These are phyloP conservation scores for Sesia bembeciformis DNA, from an alignment of 2,888 invertebrate genomes.

Conservation along the genomic window DNA sequence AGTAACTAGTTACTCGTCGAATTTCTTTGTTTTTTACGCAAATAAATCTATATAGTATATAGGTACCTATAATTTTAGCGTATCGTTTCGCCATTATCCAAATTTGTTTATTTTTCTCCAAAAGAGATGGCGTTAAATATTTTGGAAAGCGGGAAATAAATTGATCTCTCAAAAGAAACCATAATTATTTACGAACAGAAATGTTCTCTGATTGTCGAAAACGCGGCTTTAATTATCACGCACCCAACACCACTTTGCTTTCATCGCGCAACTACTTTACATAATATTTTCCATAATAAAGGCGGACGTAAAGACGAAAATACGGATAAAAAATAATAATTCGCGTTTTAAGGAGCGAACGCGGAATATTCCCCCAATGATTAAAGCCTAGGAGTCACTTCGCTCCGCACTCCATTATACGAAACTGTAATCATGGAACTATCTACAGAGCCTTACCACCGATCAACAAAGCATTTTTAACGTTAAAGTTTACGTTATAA, in stretches of 20 bases:
- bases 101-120: too few species aligned
- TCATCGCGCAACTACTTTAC: not conserved
- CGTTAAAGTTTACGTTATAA: conserved; percentile 23
- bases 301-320: too few species aligned
- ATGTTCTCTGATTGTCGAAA: not conserved
- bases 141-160: too few species aligned
- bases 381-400: conserved; percentile 44
- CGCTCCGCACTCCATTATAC: conserved; percentile 56
- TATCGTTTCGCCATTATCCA: too few species aligned
- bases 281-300: not conserved
- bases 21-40: too few species aligned
- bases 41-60: too few species aligned
- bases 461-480: conserved; percentile 7
- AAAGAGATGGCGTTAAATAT: too few species aligned
- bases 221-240: not conserved
- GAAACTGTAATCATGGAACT: conserved; percentile 61
- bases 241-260: not conserved
- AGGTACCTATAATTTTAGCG: too few species aligned
- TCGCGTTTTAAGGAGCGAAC: conserved; percentile 11
- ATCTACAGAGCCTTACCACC: conserved; percentile 21
- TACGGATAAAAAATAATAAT: not conserved
- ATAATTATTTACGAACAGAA: not conserved
- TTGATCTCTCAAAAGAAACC: too few species aligned
- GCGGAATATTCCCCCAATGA: conserved; percentile 65
- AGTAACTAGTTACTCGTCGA: too few species aligned